phyloP scores from a whole-genome alignment of 2,113 vertebrate genomes.

The Heterotis niloticus region DNA sequence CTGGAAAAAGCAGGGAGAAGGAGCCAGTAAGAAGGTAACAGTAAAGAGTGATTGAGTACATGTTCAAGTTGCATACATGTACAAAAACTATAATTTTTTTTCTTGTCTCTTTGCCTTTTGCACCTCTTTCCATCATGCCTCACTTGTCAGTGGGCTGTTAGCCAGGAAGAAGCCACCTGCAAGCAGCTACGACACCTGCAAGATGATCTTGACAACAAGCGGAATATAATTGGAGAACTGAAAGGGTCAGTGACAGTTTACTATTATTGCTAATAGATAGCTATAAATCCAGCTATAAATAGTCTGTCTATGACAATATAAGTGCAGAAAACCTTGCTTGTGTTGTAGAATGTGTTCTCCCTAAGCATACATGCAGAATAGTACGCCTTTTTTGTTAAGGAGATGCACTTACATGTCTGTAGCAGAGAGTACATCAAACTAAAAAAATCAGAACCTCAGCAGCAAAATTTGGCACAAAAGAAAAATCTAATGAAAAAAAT shows the following conservation, averaged over 20 bases:
- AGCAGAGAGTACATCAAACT: too few relatives aligned
- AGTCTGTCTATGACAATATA: too few relatives aligned
- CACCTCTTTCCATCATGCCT: background rate
- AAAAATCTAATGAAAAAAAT: too few relatives aligned
- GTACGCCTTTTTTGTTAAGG: too few relatives aligned
- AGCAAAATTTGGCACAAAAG: too few relatives aligned
- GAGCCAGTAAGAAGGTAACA: slow-evolving; percentile 54
- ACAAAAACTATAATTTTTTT: background rate
- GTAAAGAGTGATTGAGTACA: background rate
- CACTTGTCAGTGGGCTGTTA: slow-evolving; percentile 61
- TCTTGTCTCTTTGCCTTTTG: background rate
- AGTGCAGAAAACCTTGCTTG: too few relatives aligned
- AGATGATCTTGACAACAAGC: slow-evolving; percentile 89
- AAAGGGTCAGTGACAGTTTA: slow-evolving; percentile 69
- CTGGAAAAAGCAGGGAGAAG: slow-evolving; percentile 56
- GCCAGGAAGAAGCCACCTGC: slow-evolving; percentile 77
- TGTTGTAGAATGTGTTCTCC: too few relatives aligned
- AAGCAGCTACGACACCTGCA: slow-evolving; percentile 79
- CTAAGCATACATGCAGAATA: too few relatives aligned
- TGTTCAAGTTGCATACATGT: background rate
- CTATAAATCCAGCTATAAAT: too few relatives aligned
- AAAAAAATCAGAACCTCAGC: too few relatives aligned
- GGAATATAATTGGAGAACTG: slow-evolving; percentile 82
- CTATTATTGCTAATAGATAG: background rate
- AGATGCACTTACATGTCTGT: too few relatives aligned